Evolutionary conservation across 2,113 vertebrate species (phyloP).

Genomic region (Protomyctophum bolini): DNA sequence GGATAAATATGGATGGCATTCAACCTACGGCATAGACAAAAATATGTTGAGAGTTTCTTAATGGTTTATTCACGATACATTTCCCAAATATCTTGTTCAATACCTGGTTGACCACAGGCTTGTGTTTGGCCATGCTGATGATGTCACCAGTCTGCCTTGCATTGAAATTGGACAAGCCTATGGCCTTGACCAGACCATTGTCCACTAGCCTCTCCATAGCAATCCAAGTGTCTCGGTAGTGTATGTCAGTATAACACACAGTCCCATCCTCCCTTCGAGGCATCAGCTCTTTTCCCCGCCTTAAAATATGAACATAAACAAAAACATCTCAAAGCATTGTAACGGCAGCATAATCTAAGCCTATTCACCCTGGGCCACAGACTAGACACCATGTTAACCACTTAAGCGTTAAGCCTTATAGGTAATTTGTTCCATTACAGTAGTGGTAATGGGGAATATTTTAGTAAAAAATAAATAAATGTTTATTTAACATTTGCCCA

Average conservation of each 20-base stretch:
- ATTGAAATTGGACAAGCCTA: conserved; percentile 80
- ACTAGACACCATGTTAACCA: not conserved
- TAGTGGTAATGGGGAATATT: no score
- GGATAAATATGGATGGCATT: conserved; percentile 77
- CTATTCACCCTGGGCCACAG: not conserved
- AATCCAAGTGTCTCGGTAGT: conserved; percentile 78
- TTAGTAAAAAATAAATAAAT: no score
- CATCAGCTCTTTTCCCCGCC: conserved; percentile 72
- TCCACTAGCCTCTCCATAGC: conserved; percentile 79
- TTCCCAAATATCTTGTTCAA: not conserved
- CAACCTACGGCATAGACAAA: conserved; percentile 61
- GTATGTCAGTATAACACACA: conserved; percentile 73
- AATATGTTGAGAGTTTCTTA: not conserved
- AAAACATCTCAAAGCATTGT: not conserved
- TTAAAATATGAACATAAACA: conserved; percentile 37
- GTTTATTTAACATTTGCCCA: no score
- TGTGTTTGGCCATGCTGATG: conserved; percentile 67
- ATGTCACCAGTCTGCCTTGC: conserved; percentile 74
- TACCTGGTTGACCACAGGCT: conserved; percentile 79
- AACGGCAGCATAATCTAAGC: not conserved
- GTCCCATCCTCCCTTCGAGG: conserved; percentile 73
- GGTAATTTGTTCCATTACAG: no score
- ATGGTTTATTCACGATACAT: not conserved
- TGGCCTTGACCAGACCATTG: conserved; percentile 73
- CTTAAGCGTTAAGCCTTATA: not conserved